Conservation (phyloP, 2,113 vertebrate genomes). For the Rhea pennata region DNA sequence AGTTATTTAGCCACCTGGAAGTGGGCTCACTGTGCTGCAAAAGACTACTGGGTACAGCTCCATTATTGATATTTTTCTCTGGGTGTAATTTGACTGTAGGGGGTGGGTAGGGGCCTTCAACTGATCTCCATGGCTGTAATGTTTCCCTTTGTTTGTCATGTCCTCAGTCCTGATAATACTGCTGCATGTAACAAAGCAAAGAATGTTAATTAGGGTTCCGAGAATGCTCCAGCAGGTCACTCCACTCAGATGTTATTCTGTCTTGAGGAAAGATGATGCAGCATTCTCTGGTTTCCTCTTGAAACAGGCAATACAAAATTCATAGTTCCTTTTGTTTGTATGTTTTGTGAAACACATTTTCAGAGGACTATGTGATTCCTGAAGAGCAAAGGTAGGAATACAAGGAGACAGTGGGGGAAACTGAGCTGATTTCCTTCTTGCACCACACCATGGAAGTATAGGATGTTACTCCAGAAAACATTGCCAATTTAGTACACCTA, state of each 20-base stretch:
- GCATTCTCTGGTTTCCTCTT: not conserved
- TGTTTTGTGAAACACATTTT: not conserved
- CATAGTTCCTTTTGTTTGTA: not conserved
- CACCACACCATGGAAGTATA: not conserved
- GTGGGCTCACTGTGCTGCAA: not conserved
- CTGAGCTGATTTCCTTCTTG: not conserved
- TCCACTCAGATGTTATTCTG: not conserved
- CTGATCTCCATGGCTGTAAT: conserved; percentile 62
- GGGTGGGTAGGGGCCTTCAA: not conserved
- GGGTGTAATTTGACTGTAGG: not conserved
- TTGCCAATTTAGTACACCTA: not conserved
- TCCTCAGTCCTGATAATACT: conserved; percentile 32
- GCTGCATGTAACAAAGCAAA: conserved; percentile 33
- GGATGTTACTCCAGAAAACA: not conserved
- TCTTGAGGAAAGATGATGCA: not conserved
- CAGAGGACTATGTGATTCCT: not conserved
- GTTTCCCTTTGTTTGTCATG: conserved; percentile 64
- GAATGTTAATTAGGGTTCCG: not conserved
- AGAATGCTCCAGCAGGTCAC: conserved; percentile 4
- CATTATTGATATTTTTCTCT: not conserved
- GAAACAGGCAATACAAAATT: not conserved
- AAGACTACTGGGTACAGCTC: not conserved
- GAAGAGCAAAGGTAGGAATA: not conserved
- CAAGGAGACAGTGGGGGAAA: not conserved
- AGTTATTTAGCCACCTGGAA: not conserved